These are phyloP conservation scores for Nemoura dubitans DNA, from an alignment of 2,888 invertebrate species.

Conservation along the genomic window DNA sequence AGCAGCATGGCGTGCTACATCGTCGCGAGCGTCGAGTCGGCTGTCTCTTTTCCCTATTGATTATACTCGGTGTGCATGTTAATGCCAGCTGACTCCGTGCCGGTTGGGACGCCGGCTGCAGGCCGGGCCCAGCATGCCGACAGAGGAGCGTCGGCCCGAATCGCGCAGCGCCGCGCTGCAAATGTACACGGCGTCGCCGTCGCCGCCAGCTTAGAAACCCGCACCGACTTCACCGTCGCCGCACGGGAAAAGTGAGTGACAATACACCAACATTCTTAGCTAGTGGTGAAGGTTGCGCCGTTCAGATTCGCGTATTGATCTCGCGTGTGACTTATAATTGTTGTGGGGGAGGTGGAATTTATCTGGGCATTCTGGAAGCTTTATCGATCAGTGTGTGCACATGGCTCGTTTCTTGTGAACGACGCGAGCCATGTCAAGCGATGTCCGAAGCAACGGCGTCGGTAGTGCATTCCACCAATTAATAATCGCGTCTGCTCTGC, in stretches of 20 bases:
- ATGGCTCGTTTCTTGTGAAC: neutral
- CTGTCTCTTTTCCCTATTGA: constrained; percentile 42
- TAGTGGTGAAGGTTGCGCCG: neutral
- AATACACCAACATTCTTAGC: neutral
- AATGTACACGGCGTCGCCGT: neutral
- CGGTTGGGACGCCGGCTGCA: neutral
- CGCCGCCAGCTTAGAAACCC: neutral
- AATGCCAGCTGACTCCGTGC: constrained; percentile 39
- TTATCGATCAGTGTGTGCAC: neutral
- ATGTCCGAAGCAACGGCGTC: neutral
- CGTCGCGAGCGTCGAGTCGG: neutral
- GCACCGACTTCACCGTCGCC: neutral
- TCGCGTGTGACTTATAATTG: neutral
- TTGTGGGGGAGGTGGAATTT: neutral
- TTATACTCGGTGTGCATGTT: constrained; percentile 46
- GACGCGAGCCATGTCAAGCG: neutral
- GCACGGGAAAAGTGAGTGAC: neutral
- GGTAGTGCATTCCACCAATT: neutral
- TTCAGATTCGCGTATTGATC: neutral
- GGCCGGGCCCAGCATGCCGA: constrained; percentile 2
- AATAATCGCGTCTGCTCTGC: neutral
- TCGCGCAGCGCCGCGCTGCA: neutral
- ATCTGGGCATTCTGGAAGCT: neutral
- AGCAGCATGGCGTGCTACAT: neutral
- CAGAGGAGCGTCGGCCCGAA: constrained; percentile 24